Base-by-base conservation (phyloP, 2,797 vertebrate species). In the Bovichtus diacanthus region DNA sequence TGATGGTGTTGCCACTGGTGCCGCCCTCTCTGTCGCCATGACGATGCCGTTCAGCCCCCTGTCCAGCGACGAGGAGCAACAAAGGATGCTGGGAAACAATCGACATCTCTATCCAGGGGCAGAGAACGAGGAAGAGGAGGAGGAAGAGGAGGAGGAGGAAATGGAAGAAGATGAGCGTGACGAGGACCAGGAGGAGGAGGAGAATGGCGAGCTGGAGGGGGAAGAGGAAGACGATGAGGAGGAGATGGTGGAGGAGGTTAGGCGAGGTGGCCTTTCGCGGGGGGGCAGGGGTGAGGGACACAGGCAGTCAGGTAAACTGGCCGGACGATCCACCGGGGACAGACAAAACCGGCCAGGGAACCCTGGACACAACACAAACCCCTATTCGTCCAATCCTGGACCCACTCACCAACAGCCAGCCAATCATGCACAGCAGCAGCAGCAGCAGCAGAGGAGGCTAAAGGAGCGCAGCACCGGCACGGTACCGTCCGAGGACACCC, bases 31-130 rank as follows among this genome's bases (percentile, higher is more conserved):
- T 94, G 92, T 95, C 91, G 90, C 95, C 95, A 96, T 95, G 96
- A 97, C 94, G 61, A 98, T 97, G 97, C 96, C 97, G 80, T 96
- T 96, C 93, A 97, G 96, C 94, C 96, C 96, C 91, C 96, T 96
- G 92, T 96, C 97, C 90, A 97, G 97, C 83, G 96, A 97, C 96
- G 96, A 96, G 92, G 97, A 98, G 93, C 96, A 96, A 85, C 96
- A 94, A 90, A 96, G 94, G 84, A 95, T 96, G 95, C 93, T 96
- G 93, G 95, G 94, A 89, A 96, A 94, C 91, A 95, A 89, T 84
- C 93, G 96, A 93, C 95, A 96, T 95, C 95, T 97, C 69, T 96
- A 95, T 95, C 96, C 94, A 91, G 96, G 93, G 93, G 94, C 92
- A 39, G 96, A 95, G 88, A 96, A 96, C 61, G 96, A 97, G 71